A percentile compares a stretch with the other conserved stretches of the same genome.
Conservation (phyloP, 2,797 vertebrate species). For the Sebastes iracundus region DNA sequence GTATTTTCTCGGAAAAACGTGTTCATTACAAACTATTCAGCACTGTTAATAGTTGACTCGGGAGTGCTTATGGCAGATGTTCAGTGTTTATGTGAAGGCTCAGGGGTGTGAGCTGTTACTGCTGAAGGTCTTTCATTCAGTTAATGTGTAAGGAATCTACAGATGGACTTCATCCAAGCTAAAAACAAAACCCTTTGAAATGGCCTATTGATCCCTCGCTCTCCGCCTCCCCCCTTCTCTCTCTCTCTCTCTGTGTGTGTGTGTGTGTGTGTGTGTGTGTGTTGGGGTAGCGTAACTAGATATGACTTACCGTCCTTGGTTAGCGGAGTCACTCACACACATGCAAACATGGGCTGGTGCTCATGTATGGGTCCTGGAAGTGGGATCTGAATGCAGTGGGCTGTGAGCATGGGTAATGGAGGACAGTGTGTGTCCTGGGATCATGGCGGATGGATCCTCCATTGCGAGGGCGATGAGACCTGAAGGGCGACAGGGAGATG, state of each 20-base stretch:
- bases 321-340: conserved; percentile 27
- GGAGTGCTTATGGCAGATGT: conserved; percentile 81
- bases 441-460: conserved; percentile 78
- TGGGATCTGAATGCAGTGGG: conserved; percentile 67
- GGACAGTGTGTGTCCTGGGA: conserved; percentile 81
- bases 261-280: background rate
- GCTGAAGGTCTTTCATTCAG: conserved; percentile 68
- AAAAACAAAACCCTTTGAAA: conserved; percentile 86
- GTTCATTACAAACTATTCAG: conserved; percentile 46
- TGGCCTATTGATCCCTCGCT: conserved; percentile 62
- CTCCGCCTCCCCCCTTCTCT: background rate
- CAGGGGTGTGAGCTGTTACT: conserved; percentile 71
- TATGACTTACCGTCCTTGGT: conserved; percentile 61
- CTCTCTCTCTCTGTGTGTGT: background rate
- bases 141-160: conserved; percentile 81
- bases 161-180: conserved; percentile 83
- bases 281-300: conserved; percentile 39
- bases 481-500: conserved; percentile 82
- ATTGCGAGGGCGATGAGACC: conserved; percentile 83
- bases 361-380: conserved; percentile 43
- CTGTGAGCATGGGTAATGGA: conserved; percentile 80
- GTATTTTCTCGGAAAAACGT: conserved; percentile 1
- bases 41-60: conserved; percentile 80
- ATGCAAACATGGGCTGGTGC: conserved; percentile 49
- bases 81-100: conserved; percentile 84